Conservation (phyloP, 2,113 vertebrate genomes). For the Bathybates hornii region DNA sequence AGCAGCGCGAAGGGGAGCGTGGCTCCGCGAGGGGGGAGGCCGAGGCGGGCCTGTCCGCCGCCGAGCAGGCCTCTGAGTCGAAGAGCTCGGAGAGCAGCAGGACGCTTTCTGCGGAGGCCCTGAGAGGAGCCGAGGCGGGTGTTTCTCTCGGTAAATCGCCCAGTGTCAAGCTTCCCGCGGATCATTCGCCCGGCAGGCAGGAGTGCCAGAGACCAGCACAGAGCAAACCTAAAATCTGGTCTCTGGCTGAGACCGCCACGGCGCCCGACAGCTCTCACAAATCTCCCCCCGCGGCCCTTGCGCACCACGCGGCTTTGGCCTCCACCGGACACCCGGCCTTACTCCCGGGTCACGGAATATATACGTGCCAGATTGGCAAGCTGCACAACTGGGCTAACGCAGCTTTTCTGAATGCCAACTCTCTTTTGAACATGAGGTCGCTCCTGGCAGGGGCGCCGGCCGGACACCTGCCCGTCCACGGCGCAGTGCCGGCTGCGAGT, state of each 20-base stretch:
- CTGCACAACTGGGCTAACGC: slow-evolving; percentile 97
- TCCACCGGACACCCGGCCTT: slow-evolving; percentile 86
- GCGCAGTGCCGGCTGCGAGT: slow-evolving; percentile 67
- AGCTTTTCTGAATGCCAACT: slow-evolving; percentile 91
- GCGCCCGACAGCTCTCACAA: slow-evolving; percentile 88
- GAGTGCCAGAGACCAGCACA: slow-evolving; percentile 81
- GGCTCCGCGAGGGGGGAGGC: slow-evolving; percentile 58
- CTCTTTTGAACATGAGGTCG: slow-evolving; percentile 91
- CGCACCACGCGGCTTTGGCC: slow-evolving; percentile 62
- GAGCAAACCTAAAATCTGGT: slow-evolving; percentile 99
- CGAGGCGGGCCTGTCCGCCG: slow-evolving; percentile 73
- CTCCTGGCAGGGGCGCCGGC: slow-evolving; percentile 83
- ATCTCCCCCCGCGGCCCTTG: slow-evolving; percentile 60
- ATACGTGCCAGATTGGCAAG: slow-evolving; percentile 97
- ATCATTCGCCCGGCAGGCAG: slow-evolving; percentile 73
- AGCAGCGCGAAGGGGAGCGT: slow-evolving; percentile 78
- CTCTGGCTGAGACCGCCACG: slow-evolving; percentile 94
- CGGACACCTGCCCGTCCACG: slow-evolving; percentile 77
- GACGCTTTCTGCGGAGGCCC: slow-evolving; percentile 68
- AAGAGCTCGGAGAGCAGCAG: slow-evolving; percentile 67
- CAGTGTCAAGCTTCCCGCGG: slow-evolving; percentile 69
- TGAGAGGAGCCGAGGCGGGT: slow-evolving; percentile 71
- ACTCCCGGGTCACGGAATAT: slow-evolving; percentile 93
- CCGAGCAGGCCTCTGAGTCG: slow-evolving; percentile 63
- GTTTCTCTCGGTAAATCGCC: slow-evolving; percentile 74